These are phyloP conservation scores for Halcyon senegalensis DNA, from an alignment of 2,113 vertebrate genomes.

Conservation along the genomic window DNA sequence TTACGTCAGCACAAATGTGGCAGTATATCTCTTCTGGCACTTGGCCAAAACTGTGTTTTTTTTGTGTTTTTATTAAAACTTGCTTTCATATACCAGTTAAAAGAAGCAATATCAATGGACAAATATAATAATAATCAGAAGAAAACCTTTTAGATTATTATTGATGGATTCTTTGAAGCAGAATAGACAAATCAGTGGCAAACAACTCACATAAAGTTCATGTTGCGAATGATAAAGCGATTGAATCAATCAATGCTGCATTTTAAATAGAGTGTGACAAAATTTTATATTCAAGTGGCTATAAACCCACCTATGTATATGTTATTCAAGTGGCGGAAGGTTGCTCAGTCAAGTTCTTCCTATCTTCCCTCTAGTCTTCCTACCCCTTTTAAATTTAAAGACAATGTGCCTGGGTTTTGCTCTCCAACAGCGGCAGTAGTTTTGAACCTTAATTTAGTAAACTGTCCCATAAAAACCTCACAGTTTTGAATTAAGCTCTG, in stretches of 20 bases:
- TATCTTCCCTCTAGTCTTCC: neutral
- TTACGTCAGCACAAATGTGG: neutral
- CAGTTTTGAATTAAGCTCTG: neutral
- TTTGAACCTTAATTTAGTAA: neutral
- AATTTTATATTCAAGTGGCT: neutral
- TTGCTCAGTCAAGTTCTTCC: neutral
- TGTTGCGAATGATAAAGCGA: neutral
- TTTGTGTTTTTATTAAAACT: neutral
- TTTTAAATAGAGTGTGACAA: neutral
- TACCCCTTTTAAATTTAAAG: neutral
- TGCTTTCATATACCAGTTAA: neutral
- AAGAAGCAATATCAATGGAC: neutral
- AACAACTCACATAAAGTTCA: neutral
- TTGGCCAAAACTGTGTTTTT: neutral
- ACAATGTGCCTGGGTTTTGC: neutral
- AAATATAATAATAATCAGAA: neutral
- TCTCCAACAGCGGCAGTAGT: neutral
- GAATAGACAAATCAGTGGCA: neutral
- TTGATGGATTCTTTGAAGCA: neutral
- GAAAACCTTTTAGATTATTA: constrained; percentile 11
- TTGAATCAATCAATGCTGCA: neutral
- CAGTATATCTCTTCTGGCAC: neutral
- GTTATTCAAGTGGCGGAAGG: neutral
- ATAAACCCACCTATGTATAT: neutral
- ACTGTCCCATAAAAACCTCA: neutral